Conservation (phyloP, 2,888 invertebrate species). For the Philaethria dido region DNA sequence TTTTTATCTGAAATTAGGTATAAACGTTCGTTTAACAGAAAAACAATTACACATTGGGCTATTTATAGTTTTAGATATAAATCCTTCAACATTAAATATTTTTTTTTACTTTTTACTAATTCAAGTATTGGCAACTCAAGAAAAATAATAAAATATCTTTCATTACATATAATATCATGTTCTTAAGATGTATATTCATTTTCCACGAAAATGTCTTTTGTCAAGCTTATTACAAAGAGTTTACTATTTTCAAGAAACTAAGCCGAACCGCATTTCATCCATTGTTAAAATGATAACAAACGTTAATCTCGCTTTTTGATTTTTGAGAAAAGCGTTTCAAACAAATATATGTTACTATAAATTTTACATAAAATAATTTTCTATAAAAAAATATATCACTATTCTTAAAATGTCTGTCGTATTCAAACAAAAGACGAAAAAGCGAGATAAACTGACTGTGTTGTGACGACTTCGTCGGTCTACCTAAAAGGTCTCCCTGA, state of each 20-base stretch:
- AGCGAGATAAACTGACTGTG: too few relatives aligned
- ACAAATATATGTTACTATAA: conserved; percentile 31
- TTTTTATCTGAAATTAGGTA: too few relatives aligned
- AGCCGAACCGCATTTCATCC: neutral
- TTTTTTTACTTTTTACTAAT: neutral
- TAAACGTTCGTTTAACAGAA: too few relatives aligned
- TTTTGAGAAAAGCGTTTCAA: neutral
- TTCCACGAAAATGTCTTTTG: neutral
- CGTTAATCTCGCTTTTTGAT: neutral
- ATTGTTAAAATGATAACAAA: conserved; percentile 19
- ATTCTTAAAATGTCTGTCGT: too few relatives aligned
- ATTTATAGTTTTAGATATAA: too few relatives aligned
- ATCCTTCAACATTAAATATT: too few relatives aligned
- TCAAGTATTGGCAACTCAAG: neutral
- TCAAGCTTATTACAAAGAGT: conserved; percentile 3
- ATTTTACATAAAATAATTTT: neutral
- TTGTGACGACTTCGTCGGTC: too few relatives aligned
- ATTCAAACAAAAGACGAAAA: too few relatives aligned
- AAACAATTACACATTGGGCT: too few relatives aligned
- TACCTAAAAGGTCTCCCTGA: too few relatives aligned
- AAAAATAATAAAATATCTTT: neutral
- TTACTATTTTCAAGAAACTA: neutral
- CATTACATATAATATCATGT: neutral
- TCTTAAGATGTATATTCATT: neutral
- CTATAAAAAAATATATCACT: too few relatives aligned